Base-by-base conservation (phyloP, 2,113 vertebrate genomes). In the Pangasianodon hypophthalmus region DNA sequence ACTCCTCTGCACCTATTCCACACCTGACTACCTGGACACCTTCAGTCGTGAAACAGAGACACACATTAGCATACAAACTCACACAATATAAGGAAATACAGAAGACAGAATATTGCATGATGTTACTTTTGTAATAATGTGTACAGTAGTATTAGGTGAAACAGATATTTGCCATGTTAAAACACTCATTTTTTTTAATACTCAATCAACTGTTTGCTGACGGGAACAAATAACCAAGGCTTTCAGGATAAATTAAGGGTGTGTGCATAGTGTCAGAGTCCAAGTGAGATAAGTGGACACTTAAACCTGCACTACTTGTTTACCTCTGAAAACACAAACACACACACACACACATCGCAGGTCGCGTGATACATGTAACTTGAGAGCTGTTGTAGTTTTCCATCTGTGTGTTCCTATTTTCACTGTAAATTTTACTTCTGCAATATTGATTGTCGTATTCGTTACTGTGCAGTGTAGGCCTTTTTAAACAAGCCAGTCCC, bases 221-320 rank as follows among this genome's bases (percentile, higher is more conserved):
- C 16, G 37, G 52, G 32, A n/a, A 6, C 21, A 81, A 5, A 67
- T 37, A 71, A 71, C 10, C 3, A 24, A 60, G 58, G 19, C 21
- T 26, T 89, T 89, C 32, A 80, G 9, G 41, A 37, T 32, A 26
- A 60, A 60, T 60, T 32, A 56, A 26, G 44, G 71, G 46, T 54
- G 84, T 81, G 73, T 67, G 26, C 44, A 86, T 21, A 2, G 41
- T 54, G n/a, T 85, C 21, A 88, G 29, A 86, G 67, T 86, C 79
- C 85, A 41, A 64, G 77, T 69, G 67, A 67, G 79, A 50, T 92
- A 87, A 88, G 60, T 84, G 93, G 92, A 93, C 93, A 93, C 86
- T 3, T 64, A 93, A 95, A 88, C 41, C 90, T 50, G 87, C 88
- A 92, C 93, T 92, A 90, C 91, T 94, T 24, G 81, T 41, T 81